Conservation (phyloP, 2,888 invertebrate species). For the Kuschelorhynchus macadamiae region DNA sequence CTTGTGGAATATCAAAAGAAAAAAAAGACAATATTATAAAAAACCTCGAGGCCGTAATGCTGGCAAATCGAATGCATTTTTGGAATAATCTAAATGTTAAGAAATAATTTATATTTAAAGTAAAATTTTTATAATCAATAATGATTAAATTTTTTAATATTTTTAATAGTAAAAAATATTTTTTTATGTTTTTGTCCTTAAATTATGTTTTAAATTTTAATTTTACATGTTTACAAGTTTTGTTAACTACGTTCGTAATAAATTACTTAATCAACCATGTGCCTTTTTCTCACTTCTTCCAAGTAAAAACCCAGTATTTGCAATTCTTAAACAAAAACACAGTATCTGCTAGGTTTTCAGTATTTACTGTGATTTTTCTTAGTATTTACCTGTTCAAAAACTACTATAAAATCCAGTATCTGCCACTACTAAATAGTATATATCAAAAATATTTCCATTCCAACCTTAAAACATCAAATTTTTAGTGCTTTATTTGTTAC, state of each 20-base stretch:
- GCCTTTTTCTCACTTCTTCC: neutral
- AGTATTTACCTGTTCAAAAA: neutral
- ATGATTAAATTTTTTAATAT: no score
- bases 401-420: neutral
- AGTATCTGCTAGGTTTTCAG: neutral
- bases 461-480: neutral
- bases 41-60: neutral
- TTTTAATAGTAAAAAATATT: no score
- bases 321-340: slow-evolving; percentile 4
- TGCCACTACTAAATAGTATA: neutral
- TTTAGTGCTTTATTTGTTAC: neutral
- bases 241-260: no score
- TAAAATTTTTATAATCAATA: no score
- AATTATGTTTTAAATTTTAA: no score
- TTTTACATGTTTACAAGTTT: no score
- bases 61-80: neutral
- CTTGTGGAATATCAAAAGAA: slow-evolving; percentile 6
- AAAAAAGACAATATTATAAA: slow-evolving; percentile 9
- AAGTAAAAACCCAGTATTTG: neutral
- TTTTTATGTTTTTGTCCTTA: no score
- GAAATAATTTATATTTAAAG: no score
- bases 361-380: neutral
- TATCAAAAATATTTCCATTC: no score
- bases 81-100: slow-evolving; percentile 1
- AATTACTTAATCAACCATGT: no score